Evolutionary conservation across 2,888 invertebrate species (phyloP), one percentile per base, ranked within the genome.

Genomic region (Tetanocera ferruginea): DNA sequence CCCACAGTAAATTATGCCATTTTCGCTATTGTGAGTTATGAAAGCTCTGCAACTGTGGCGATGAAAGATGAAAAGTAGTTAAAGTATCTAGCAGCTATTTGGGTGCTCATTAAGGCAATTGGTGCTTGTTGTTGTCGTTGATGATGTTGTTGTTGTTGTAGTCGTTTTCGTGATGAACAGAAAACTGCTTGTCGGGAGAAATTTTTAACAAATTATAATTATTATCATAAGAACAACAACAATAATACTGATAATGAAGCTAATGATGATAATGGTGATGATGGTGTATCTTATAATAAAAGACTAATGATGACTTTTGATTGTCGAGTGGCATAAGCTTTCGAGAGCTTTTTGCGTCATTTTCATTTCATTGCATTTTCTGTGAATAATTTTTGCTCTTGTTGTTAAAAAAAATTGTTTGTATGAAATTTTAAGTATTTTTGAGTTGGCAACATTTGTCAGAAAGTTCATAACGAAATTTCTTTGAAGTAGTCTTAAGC

Each of bases 251-350:
- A 43, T 11, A 8, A 31, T 31, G 31, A 31, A 31, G 31, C 31
- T 37, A 8, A 8, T 37, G 37, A 37, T 37, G 37, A 4, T 37
- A 8, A 8, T 37, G 43, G 14, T 11, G 43, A 43, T 43, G 11
- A 43, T 43, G 43, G 6, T 43, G 14, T 11, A 11, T 11, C 43
- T 43, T 11, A 67, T 67, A 43, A 67, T 69, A 69, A 51, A 23
- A 28, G 51, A 51, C 69, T 69, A 69, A 69, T 51, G 43, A 43
- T 43, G 51, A 69, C 69, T 69, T 69, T 28, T 51, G 69, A 69
- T 49, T 51, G 69, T 52, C 51, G 69, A 51, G 69, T 69, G 69
- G 69, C 51, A 49, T 49, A 11, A 69, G 69, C 25, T 51, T 49
- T 49, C 17, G 49, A 64, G 64, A 64, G 51, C 51, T 51, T 51